Base-by-base conservation (phyloP, 2,113 vertebrate species). In the Poeciliopsis retropinna region DNA sequence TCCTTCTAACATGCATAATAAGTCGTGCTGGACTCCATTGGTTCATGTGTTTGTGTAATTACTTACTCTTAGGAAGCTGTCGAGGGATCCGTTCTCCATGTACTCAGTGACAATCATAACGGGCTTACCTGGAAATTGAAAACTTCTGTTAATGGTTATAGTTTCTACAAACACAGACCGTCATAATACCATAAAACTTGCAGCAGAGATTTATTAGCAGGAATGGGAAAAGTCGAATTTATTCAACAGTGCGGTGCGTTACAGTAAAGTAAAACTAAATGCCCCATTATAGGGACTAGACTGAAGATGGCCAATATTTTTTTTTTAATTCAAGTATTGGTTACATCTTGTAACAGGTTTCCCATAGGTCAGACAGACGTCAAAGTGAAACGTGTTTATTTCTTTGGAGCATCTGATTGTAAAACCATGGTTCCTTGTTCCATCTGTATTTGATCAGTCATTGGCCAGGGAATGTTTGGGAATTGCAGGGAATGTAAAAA, bases 311-410 rank as follows among this genome's bases (percentile, higher is more conserved):
- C 68, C 29, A 11, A 37, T 60, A 67, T 44, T 65, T 30, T 72
- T 47, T 62, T 25, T 66, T 15, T 44, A 68, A 57, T 67, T 41
- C 29, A 57, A 86, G 80, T 82, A 84, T 89, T 62, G 89, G 88
- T 87, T 75, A 75, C 76, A 74, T 84, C 72, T 15, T 72, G 80
- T 74, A 72, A 87, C 76, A 86, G 82, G 82, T 87, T 80, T 85
- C 79, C 77, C 37, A 85, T 87, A 88, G 94, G 88, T 94, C 91
- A 94, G 80, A 89, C 91, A 94, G 80, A 89, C 92, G 88, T 93
- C 91, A 90, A 39, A 88, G 54, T 79, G 80, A 92, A 93, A 94
- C 88, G 92, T 93, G 90, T 94, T 95, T 93, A 94, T 93, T 93
- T 78, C 76, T 67, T 64, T 80, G 60, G 78, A 82, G 60, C 81